Conservation (phyloP, 2,797 vertebrate species). For the Botia almorhae region DNA sequence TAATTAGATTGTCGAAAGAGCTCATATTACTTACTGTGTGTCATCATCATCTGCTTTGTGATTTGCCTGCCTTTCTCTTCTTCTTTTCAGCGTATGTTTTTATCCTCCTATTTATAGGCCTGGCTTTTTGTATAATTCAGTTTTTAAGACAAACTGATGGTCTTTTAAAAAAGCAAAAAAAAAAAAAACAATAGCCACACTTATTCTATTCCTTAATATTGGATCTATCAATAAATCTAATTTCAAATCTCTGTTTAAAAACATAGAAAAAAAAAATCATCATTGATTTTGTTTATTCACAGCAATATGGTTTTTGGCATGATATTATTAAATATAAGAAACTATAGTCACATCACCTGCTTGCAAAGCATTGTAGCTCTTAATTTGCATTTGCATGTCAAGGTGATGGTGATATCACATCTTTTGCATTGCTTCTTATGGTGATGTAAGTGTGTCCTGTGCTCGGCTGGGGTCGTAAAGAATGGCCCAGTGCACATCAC, state of each 20-base stretch:
- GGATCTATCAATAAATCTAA: no score
- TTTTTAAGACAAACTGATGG: not conserved
- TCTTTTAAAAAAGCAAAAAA: no score
- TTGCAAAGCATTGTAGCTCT: not conserved
- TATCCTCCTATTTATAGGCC: not conserved
- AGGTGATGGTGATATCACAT: not conserved
- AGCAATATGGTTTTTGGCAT: no score
- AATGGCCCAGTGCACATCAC: slow-evolving; percentile 66
- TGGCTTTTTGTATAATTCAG: not conserved
- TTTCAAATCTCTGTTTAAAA: no score
- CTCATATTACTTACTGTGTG: not conserved
- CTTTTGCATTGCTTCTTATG: slow-evolving; percentile 33
- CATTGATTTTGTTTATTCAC: no score
- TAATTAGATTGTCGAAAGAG: not conserved
- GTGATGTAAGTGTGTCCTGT: slow-evolving; percentile 40
- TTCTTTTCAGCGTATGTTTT: no score
- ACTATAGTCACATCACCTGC: not conserved
- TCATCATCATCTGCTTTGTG: not conserved
- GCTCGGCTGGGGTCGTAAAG: slow-evolving; percentile 61
- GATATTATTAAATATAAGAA: no score
- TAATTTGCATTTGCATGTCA: slow-evolving; percentile 12
- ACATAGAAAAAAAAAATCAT: no score
- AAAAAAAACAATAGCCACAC: no score
- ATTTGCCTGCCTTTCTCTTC: not conserved
- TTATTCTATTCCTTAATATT: no score